Percentiles rank a stretch among this genome's conserved stretches.
phyloP scores from a whole-genome alignment of 2,797 vertebrate species.

The Bucorvus abyssinicus region DNA sequence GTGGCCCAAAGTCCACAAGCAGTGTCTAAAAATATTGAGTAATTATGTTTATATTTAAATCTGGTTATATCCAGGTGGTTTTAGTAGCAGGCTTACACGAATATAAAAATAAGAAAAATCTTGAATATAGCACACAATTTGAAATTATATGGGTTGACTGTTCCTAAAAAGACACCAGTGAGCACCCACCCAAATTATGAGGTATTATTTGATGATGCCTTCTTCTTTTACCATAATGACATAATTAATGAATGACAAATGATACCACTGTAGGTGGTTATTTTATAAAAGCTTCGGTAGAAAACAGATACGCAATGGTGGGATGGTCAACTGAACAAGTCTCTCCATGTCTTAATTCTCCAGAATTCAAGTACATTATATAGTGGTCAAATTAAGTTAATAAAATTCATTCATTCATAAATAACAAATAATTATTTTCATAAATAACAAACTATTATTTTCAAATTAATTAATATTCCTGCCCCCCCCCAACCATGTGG shows the following conservation, averaged over 20 bases:
- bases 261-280: neutral
- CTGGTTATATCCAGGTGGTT: neutral
- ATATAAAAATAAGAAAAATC: neutral
- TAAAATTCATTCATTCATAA: neutral
- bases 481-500: too few relatives aligned
- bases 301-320: neutral
- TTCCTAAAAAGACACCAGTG: neutral
- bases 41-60: conserved; percentile 1
- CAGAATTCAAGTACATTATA: neutral
- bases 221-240: neutral
- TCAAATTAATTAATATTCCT: too few relatives aligned
- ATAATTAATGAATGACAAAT: neutral
- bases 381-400: neutral
- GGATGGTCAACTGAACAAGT: neutral
- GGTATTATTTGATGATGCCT: neutral
- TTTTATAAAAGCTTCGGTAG: neutral
- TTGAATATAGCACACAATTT: neutral
- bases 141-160: neutral
- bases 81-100: neutral
- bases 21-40: neutral
- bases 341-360: neutral
- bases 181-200: neutral
- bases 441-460: too few relatives aligned
- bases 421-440: neutral
- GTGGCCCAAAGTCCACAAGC: neutral